These are phyloP conservation scores for Limnephilus lunatus DNA, from an alignment of 2,888 invertebrate species.

Conservation along the genomic window DNA sequence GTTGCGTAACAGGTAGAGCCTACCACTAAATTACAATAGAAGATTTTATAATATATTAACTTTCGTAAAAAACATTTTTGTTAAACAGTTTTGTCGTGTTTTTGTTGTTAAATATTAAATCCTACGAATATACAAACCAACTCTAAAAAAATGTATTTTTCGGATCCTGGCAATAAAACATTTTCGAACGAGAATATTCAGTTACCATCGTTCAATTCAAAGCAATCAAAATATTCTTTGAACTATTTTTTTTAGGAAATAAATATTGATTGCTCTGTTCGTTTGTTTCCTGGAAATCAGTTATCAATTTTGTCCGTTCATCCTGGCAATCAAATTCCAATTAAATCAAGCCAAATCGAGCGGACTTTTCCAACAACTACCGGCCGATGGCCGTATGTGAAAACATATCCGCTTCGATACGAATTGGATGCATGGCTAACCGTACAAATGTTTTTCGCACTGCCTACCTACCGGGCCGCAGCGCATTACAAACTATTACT, in stretches of 20 bases:
- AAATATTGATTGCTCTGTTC: neutral
- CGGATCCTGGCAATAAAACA: too few species aligned
- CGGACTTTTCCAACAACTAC: neutral
- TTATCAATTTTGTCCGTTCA: neutral
- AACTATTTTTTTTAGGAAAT: neutral
- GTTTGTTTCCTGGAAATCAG: neutral
- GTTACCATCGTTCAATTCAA: neutral
- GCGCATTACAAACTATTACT: too few species aligned
- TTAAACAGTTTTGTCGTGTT: too few species aligned
- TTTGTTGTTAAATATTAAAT: too few species aligned
- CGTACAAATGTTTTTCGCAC: constrained; percentile 2
- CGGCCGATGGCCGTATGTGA: neutral
- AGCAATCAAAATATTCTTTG: neutral
- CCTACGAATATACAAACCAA: too few species aligned
- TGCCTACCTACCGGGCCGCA: neutral
- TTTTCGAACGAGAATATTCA: too few species aligned
- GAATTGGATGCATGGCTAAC: constrained; percentile 28
- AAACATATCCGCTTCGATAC: neutral
- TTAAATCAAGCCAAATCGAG: constrained; percentile 17
- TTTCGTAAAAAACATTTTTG: too few species aligned
- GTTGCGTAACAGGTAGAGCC: too few species aligned
- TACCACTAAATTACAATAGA: too few species aligned
- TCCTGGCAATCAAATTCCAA: neutral
- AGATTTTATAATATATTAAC: too few species aligned
- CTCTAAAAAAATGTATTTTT: too few species aligned